These are phyloP conservation scores for Miniopterus natalensis DNA, from an alignment of 2,113 vertebrate species.

Conservation along the genomic window DNA sequence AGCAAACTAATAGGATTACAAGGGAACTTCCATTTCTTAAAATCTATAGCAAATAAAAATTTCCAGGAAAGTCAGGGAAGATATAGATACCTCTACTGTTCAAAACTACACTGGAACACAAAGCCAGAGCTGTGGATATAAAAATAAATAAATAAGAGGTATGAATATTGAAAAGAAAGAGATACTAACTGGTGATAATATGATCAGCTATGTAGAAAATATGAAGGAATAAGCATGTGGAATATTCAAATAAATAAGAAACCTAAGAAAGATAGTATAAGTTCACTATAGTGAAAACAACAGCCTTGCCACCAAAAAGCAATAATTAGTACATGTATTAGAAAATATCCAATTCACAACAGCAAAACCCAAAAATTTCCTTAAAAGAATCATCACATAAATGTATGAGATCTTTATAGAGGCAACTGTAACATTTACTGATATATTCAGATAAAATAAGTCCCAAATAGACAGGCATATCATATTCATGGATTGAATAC, in stretches of 20 bases:
- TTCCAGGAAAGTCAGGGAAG: neutral
- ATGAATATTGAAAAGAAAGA: neutral
- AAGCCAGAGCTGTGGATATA: neutral
- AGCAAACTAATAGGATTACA: conserved; percentile 4
- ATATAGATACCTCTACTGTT: neutral
- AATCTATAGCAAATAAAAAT: neutral
- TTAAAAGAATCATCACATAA: neutral
- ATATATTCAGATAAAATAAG: neutral
- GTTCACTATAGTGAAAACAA: neutral
- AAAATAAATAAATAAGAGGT: neutral
- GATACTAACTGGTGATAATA: neutral
- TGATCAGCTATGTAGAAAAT: neutral
- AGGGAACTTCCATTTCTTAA: neutral
- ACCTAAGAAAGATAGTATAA: neutral
- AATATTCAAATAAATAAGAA: neutral
- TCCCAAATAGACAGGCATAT: neutral
- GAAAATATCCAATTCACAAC: neutral
- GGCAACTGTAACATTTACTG: neutral
- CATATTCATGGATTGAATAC: neutral
- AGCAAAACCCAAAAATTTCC: neutral
- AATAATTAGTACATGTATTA: neutral
- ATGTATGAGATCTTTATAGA: neutral
- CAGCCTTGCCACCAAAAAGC: neutral
- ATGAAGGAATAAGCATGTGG: neutral
- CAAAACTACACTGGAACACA: neutral